Base-by-base conservation (phyloP, 2,888 invertebrate genomes). In the Eupithecia tripunctaria region DNA sequence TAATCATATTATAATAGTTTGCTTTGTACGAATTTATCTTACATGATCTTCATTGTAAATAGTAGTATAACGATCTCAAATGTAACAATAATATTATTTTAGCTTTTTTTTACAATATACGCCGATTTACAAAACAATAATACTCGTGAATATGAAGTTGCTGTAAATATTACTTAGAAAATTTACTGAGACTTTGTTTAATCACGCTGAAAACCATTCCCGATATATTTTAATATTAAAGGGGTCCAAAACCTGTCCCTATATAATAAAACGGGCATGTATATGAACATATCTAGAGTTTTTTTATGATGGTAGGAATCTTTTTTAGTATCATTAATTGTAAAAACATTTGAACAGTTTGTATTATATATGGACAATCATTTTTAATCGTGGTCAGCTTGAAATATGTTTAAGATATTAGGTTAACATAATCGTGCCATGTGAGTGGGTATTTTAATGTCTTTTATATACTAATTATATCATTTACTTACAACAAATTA, bases 11-110 rank as follows among this genome's bases (percentile, higher is more conserved):
- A 36, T 36, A 36, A 36, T 36, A 10, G 10, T 10, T 47, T 47
- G 8, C 8, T 47, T 47, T 41, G 18, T 10, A 47, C n/a, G 8
- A n/a, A n/a, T 21, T 47, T 51, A 51, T 3, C 47, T 21, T n/a
- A 32, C 2, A 10, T 21, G 2, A 21, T 56, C 25, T 51, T 25
- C 12, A 25, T 56, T 56, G 14, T 25, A 56, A 3, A 56, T 51
- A 21, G 56, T 56, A 56, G 21, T 56, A 25, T 56, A 56, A 56
- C 56, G 56, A 56, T 56, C 56, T 56, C 56, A 56, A 56, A 25
- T 56, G 56, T 56, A 56, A 12, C 56, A 25, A 14, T 56, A 56
- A 56, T 25, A 56, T 25, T 25, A 56, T 56, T 21, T 51, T 56
- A 56, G 21, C 10, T 51, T 21, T 47, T 21, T 8, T 51, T 51